These are phyloP conservation scores for Hyaena hyaena DNA, from an alignment of 2,113 vertebrate species.

Conservation along the genomic window DNA sequence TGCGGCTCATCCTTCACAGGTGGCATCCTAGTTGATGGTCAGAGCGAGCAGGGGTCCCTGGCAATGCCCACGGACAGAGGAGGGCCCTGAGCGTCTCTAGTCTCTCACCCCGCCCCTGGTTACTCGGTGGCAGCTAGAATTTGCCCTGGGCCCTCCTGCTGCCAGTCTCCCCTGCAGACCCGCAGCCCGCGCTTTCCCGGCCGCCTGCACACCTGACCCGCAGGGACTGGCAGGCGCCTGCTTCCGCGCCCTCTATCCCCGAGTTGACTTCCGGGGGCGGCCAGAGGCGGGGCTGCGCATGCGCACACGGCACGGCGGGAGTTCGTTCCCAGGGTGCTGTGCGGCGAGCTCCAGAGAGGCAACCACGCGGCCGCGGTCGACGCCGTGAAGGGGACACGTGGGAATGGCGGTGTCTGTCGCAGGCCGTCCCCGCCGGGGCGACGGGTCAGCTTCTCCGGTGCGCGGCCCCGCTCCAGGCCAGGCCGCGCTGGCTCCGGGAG, in stretches of 20 bases:
- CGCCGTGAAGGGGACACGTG: fast-evolving
- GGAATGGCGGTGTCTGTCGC: fast-evolving
- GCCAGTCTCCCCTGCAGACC: neutral
- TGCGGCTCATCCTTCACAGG: neutral
- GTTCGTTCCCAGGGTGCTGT: neutral
- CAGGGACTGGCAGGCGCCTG: neutral
- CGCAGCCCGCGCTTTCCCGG: neutral
- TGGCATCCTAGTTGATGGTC: neutral
- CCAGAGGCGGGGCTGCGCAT: neutral
- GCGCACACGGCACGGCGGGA: neutral
- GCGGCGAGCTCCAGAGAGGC: neutral
- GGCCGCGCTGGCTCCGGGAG: neutral
- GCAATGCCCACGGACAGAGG: too few species aligned
- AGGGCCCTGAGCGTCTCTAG: neutral
- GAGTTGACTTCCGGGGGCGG: too few species aligned
- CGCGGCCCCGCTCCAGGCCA: neutral
- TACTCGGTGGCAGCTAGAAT: neutral
- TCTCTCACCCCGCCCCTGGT: neutral
- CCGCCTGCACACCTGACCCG: neutral
- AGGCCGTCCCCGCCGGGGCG: neutral
- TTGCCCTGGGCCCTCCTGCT: neutral
- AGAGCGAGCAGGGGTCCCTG: neutral
- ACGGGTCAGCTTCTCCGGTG: too few species aligned
- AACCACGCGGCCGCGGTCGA: neutral
- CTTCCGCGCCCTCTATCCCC: too few species aligned